Base-by-base conservation (phyloP, 2,113 vertebrate genomes). In the Zosterops japonicus region DNA sequence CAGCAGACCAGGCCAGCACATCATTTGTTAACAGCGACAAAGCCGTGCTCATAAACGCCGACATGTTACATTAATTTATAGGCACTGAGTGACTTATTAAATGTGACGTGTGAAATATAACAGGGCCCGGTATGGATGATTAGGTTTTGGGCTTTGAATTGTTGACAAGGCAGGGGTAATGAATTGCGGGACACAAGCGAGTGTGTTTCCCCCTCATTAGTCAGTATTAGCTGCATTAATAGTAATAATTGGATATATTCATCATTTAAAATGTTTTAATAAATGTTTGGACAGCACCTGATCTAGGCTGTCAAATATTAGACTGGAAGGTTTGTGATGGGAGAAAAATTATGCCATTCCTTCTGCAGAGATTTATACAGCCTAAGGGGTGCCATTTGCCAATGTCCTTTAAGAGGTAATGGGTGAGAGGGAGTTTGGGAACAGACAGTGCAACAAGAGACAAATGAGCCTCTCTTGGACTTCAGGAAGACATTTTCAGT, bases 191-290 rank as follows among this genome's bases (percentile, higher is more conserved):
- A 98, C 97, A 98, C 97, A 95, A 94, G 97, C 97, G 96, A 95
- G 94, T 83, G 80, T 94, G 97, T 98, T 98, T 98, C 98, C 97
- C 97, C 98, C 98, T 98, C 98, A 98, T 98, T 98, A 98, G 98
- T 98, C 98, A 98, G 98, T 98, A 98, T 98, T 98, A 98, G 98
- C 98, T 98, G 97, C 98, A 98, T 98, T 98, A 98, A 98, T 98
- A 98, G 98, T 98, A 98, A 98, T 98, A 98, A 98, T 98, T 98
- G 98, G 97, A 98, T 98, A 98, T 98, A 98, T 98, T 98, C 98
- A 98, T 98, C 98, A 98, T 98, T 98, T 98, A 97, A 98, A 98
- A 98, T 98, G 98, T 98, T 98, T 98, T 98, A 98, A 98, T 98
- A 98, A 98, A 98, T 98, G 98, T 98, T 98, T 98, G 98, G 98